Evolutionary conservation across 2,888 invertebrate genomes (phyloP).

Genomic region (Theodoxus fluviatilis): DNA sequence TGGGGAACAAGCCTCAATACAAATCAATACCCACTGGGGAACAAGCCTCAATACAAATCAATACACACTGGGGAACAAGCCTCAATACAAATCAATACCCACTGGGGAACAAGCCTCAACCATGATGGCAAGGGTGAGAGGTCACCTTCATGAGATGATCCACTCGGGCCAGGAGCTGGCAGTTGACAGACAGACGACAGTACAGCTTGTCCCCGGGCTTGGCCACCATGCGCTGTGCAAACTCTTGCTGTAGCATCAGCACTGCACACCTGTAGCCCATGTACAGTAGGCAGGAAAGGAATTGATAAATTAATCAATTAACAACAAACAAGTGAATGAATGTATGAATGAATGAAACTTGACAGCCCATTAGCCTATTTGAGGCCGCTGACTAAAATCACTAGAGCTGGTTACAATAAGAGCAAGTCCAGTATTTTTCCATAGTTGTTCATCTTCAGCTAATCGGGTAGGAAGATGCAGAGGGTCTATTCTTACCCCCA

Average conservation of each 20-base stretch:
- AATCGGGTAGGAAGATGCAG: too few species aligned
- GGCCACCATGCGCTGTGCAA: constrained; percentile 94
- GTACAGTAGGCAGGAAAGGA: too few species aligned
- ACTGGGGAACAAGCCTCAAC: not conserved
- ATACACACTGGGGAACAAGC: not conserved
- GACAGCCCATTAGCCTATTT: too few species aligned
- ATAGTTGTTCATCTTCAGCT: too few species aligned
- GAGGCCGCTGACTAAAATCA: too few species aligned
- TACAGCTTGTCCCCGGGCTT: constrained; percentile 97
- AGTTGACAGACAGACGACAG: constrained; percentile 94
- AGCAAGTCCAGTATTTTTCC: too few species aligned
- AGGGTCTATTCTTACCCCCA: too few species aligned
- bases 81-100: not conserved
- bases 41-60: not conserved
- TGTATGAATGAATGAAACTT: too few species aligned
- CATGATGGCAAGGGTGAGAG: not conserved
- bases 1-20: too few species aligned
- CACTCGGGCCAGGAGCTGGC: constrained; percentile 91
- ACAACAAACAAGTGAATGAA: not conserved
- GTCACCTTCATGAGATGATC: constrained; percentile 92
- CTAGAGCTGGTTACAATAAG: too few species aligned
- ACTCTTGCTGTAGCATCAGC: constrained; percentile 98
- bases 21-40: too few species aligned
- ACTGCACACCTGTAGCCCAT: constrained; percentile 97
- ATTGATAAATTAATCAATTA: not conserved